phyloP scores from a whole-genome alignment of 2,113 vertebrate species.

The Pachycephala philippinensis region DNA sequence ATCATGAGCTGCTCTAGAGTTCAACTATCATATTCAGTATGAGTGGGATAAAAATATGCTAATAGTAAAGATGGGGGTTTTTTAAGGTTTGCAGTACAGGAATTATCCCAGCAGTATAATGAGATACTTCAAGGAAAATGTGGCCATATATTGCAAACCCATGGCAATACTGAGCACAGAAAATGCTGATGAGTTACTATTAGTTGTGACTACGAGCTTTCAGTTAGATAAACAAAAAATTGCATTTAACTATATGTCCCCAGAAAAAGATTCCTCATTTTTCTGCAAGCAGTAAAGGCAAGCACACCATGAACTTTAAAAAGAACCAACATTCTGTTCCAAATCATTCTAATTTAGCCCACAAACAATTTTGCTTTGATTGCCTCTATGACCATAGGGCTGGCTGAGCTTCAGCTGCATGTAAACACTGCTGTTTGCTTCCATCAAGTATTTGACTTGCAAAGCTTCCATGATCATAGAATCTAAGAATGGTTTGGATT shows the following conservation, averaged over 20 bases:
- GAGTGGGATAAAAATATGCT: background rate
- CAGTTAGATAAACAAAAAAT: background rate
- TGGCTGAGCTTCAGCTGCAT: background rate
- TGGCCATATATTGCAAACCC: background rate
- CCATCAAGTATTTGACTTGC: background rate
- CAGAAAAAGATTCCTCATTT: background rate
- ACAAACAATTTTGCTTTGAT: background rate
- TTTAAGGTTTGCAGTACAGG: background rate
- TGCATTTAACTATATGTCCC: background rate
- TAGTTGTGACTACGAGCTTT: background rate
- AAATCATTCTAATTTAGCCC: background rate
- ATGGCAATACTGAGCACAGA: background rate
- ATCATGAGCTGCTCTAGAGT: background rate
- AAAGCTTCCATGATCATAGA: background rate
- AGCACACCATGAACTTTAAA: background rate
- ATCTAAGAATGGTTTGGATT: background rate
- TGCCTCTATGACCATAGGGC: background rate
- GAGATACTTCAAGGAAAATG: background rate
- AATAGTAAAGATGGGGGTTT: background rate
- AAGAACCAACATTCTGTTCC: background rate
- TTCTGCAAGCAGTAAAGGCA: background rate
- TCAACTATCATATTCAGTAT: background rate
- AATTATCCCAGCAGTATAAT: background rate
- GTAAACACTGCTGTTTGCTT: background rate
- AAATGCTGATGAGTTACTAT: background rate